Evolutionary conservation across 2,113 vertebrate genomes (phyloP).

Genomic region (Porphyrio hochstetteri): DNA sequence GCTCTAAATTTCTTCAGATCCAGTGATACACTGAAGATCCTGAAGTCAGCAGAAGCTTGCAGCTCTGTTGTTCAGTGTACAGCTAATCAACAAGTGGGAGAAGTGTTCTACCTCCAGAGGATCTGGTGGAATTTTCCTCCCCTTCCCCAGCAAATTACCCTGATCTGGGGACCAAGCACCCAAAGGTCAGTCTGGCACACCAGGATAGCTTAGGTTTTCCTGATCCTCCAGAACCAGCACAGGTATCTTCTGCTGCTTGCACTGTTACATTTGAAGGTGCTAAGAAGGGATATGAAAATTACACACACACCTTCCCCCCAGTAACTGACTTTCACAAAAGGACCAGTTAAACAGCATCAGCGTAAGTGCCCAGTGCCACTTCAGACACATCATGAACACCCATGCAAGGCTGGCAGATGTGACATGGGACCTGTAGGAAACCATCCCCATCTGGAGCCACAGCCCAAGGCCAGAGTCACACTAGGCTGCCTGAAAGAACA

Average conservation of each 20-base stretch:
- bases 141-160: not conserved
- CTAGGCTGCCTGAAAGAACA: not conserved
- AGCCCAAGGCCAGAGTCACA: not conserved
- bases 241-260: not conserved
- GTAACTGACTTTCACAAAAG: not conserved
- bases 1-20: not conserved
- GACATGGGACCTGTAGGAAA: not conserved
- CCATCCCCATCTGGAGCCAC: not conserved
- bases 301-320: too few species aligned
- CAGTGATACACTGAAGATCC: not conserved
- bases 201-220: not conserved
- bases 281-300: not conserved
- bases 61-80: not conserved
- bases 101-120: not conserved
- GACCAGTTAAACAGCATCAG: not conserved
- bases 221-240: not conserved
- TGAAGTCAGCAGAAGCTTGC: not conserved
- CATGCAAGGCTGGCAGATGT: not conserved
- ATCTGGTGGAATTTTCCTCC: not conserved
- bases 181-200: not conserved
- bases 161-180: not conserved
- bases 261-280: not conserved
- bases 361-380: accelerated
- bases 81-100: not conserved
- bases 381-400: not conserved